These are phyloP conservation scores for Sminthurinus signatus DNA, from an alignment of 1,140 invertebrate species.

Conservation along the genomic window DNA sequence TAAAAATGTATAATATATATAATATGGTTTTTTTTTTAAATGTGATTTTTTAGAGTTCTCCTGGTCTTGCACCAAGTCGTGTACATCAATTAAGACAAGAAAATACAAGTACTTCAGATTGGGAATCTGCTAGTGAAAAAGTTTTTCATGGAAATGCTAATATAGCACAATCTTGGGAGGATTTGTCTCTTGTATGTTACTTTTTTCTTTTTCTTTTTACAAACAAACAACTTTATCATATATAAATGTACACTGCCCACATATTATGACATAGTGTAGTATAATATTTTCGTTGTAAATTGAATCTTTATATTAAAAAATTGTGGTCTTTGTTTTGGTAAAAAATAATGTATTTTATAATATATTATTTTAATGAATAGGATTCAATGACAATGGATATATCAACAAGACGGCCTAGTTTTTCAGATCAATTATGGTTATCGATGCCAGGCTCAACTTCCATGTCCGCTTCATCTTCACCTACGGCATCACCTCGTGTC, in stretches of 20 bases:
- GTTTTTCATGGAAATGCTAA: slow-evolving; percentile 38
- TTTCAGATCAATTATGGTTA: slow-evolving; percentile 37
- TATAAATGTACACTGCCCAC: no score
- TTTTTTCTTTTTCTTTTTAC: no score
- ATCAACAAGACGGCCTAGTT: slow-evolving; percentile 26
- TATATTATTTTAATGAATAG: slow-evolving; percentile 20
- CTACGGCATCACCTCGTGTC: slow-evolving; percentile 38
- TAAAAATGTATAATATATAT: no score
- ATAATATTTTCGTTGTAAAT: no score
- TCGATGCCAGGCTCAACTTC: slow-evolving; percentile 36
- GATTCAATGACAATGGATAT: slow-evolving; percentile 41
- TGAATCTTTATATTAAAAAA: no score
- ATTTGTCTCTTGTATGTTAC: slow-evolving; percentile 39
- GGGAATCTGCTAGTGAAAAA: slow-evolving; percentile 39
- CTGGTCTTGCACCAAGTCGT: slow-evolving; percentile 38
- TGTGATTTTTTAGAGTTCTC: slow-evolving; percentile 39
- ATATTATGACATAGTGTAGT: no score
- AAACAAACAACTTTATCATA: no score
- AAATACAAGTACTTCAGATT: slow-evolving; percentile 32
- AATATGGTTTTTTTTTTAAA: no score
- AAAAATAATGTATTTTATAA: no score
- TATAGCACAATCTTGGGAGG: slow-evolving; percentile 41
- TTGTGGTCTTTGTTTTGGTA: no score
- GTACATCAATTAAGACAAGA: slow-evolving; percentile 38
- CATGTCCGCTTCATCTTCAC: slow-evolving; percentile 37